Conservation (phyloP, 2,113 vertebrate species). For the Xenus cinereus region DNA sequence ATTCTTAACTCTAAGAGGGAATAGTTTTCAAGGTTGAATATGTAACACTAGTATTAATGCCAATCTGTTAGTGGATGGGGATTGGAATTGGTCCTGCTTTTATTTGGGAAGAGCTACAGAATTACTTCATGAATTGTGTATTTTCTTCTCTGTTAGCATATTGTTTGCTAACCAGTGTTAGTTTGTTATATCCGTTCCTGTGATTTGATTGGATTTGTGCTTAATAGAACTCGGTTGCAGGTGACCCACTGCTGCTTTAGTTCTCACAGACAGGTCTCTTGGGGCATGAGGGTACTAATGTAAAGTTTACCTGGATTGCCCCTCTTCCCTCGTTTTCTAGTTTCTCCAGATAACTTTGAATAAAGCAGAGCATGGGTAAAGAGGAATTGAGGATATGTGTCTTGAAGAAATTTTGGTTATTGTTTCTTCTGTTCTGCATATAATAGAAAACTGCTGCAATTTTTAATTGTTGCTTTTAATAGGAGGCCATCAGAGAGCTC, state of each 20-base stretch:
- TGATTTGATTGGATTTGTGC: not conserved
- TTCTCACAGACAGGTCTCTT: not conserved
- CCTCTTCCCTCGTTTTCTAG: not conserved
- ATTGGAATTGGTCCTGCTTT: not conserved
- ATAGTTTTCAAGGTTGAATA: not conserved
- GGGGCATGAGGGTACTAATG: not conserved
- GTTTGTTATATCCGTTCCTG: not conserved
- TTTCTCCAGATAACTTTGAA: not conserved
- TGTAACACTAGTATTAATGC: not conserved
- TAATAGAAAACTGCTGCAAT: not conserved
- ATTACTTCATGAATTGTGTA: not conserved
- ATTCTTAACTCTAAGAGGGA: not conserved
- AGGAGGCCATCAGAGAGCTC: not conserved
- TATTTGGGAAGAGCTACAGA: not conserved
- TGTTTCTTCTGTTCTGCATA: not conserved
- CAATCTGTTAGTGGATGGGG: not conserved
- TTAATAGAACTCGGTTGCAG: not conserved
- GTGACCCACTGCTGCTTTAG: not conserved
- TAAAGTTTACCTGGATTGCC: not conserved
- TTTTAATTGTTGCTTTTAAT: not conserved
- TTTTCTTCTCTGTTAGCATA: not conserved
- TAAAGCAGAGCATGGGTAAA: not conserved
- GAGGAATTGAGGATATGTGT: not conserved
- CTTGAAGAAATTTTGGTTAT: not conserved
- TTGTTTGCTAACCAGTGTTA: not conserved